Conservation (phyloP, 2,888 invertebrate genomes). For the Alcis repandata region DNA sequence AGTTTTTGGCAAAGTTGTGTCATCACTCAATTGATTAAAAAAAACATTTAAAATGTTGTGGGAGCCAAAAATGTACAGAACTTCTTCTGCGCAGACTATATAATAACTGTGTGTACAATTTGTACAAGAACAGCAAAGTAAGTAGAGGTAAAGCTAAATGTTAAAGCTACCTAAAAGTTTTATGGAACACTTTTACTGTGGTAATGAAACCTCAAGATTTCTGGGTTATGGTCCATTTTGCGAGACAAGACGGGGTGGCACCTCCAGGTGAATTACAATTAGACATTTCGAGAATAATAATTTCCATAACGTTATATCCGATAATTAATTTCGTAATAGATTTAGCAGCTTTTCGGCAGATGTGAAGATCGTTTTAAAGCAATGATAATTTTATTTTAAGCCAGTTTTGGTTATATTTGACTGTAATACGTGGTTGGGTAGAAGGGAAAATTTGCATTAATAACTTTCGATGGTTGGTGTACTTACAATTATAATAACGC, state of each 20-base stretch:
- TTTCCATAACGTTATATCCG: conserved; percentile 1
- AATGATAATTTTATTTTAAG: neutral
- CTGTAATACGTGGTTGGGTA: neutral
- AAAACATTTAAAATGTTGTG: too few species aligned
- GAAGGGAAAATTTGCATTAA: neutral
- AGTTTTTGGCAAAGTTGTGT: too few species aligned
- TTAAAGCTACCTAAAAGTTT: conserved; percentile 36
- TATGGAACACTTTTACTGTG: conserved; percentile 58
- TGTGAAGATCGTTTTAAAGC: conserved; percentile 7
- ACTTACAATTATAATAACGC: too few species aligned
- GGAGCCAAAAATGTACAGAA: too few species aligned
- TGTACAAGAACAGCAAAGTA: conserved; percentile 18
- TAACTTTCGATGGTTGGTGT: too few species aligned
- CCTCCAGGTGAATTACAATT: conserved; percentile 46
- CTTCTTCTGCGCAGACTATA: neutral
- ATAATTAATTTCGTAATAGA: conserved; percentile 12
- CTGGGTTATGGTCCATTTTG: conserved; percentile 60
- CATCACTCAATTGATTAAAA: too few species aligned
- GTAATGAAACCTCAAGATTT: conserved; percentile 68
- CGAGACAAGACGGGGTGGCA: conserved; percentile 31
- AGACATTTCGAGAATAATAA: conserved; percentile 21
- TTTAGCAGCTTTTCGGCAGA: conserved; percentile 15
- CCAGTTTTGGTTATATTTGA: neutral
- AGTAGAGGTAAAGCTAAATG: conserved; percentile 19
- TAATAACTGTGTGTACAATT: conserved; percentile 21